Base-by-base conservation (phyloP, 2,888 invertebrate genomes). In the Julus scandinavius region DNA sequence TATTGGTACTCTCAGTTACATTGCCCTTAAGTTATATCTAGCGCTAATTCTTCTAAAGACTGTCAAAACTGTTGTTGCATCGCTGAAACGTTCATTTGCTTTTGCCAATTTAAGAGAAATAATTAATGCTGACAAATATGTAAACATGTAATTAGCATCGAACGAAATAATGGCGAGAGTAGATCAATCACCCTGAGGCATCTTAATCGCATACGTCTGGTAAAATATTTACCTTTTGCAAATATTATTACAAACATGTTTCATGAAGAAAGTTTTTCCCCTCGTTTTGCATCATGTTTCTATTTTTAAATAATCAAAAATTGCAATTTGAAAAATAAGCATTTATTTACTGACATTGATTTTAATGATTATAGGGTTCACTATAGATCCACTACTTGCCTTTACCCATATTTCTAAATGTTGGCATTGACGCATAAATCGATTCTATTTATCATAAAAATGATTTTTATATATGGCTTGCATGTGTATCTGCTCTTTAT, bases 401-500 rank as follows among this genome's bases (percentile, higher is more conserved):
- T 3, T 1, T 1, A n/a, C 58, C 63, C 20, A 7, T 72, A 9
- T 72, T 72, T 29, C 63, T 20, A 20, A 72, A 20, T 20, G 5
- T 20, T 72, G 63, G 20, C 63, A 72, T 72, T 72, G 63, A 7
- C 63, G 20, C 20, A 20, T 9, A 29, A 20, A 72, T 72, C 63
- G 63, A 72, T 72, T 0, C 63, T 72, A 20, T 72, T 72, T 72
- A 72, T 72, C 63, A 72, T 72, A 72, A 72, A 72, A 72, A 72
- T 72, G 63, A n/a, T 72, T 72, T 29, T 72, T 72, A 72, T 72
- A 20, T 72, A 72, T 20, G 63, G 20, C 63, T 20, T 20, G 63
- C 63, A 72, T 72, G 63, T 72, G 63, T 72, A 72, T n/a, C 63
- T 20, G 20, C 63, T 72, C 20, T 72, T 72, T 72, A 72, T 72